Percentiles rank a stretch among this genome's conserved stretches.
These are phyloP conservation scores for Serranus cabrilla DNA, from an alignment of 2,797 vertebrate species.

Conservation along the genomic window DNA sequence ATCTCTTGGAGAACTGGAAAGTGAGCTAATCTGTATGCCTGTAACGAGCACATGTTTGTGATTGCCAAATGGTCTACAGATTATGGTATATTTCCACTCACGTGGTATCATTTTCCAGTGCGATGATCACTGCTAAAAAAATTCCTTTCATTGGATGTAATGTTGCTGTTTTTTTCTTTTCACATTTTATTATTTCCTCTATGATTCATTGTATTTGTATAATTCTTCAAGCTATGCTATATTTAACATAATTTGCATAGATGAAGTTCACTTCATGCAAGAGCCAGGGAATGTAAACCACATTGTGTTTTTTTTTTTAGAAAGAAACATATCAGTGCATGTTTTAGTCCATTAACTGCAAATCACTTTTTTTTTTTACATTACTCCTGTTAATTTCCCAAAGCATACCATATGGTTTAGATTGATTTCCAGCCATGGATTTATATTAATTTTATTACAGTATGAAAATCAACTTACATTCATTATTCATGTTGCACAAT, in stretches of 20 bases:
- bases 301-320: not conserved
- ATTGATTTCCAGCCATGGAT: slow-evolving; percentile 7
- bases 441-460: slow-evolving; percentile 12
- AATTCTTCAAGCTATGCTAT: not conserved
- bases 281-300: not conserved
- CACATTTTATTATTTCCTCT: not conserved
- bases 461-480: slow-evolving; percentile 12
- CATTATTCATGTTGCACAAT: slow-evolving; percentile 10
- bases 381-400: not conserved
- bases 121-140: slow-evolving; percentile 11
- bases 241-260: slow-evolving; percentile 25
- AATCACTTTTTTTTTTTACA: not conserved
- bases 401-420: not conserved
- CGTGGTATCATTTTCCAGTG: slow-evolving; percentile 28
- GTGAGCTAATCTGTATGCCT: slow-evolving; percentile 72
- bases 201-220: not conserved
- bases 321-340: slow-evolving; percentile 14
- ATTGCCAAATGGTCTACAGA: slow-evolving; percentile 48
- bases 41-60: slow-evolving; percentile 59
- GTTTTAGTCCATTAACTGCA: slow-evolving; percentile 25
- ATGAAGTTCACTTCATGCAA: not conserved
- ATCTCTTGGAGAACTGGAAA: slow-evolving; percentile 74
- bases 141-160: slow-evolving; percentile 5
- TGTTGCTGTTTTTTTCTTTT: slow-evolving; percentile 4
- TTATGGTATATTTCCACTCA: slow-evolving; percentile 49